A percentile compares a stretch with the other conserved stretches of the same genome.
phyloP scores from a whole-genome alignment of 1,140 invertebrate genomes.

The Drosophila willistoni region DNA sequence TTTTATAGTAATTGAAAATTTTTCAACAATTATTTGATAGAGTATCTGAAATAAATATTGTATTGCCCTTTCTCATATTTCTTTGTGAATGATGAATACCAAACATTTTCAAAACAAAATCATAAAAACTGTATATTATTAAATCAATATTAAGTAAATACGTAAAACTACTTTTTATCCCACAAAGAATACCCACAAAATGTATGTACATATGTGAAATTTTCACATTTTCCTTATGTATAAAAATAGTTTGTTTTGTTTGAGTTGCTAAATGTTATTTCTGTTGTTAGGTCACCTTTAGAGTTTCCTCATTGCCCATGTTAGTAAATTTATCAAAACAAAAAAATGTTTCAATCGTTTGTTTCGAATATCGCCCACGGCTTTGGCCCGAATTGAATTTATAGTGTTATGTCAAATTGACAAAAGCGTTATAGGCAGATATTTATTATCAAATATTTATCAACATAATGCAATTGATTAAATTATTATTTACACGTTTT shows the following conservation, averaged over 20 bases:
- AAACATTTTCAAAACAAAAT: no score
- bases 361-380: neutral
- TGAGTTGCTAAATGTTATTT: neutral
- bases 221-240: neutral
- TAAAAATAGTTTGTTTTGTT: neutral
- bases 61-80: no score
- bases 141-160: neutral
- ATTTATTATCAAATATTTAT: constrained; percentile 1
- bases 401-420: constrained; percentile 1
- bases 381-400: neutral
- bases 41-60: no score
- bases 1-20: no score
- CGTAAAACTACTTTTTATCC: neutral
- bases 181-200: neutral
- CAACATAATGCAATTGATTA: constrained; percentile 16
- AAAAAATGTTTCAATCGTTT: neutral
- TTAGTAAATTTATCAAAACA: constrained; percentile 8
- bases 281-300: constrained; percentile 1
- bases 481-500: constrained; percentile 21
- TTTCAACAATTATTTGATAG: no score
- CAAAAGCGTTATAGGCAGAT: neutral
- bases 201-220: no score
- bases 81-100: no score
- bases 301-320: constrained; percentile 5
- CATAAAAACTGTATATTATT: no score